Evolutionary conservation across 92 coral and sea anemone genomes (phyloP).

Genomic region (Epizoanthus ramosus): DNA sequence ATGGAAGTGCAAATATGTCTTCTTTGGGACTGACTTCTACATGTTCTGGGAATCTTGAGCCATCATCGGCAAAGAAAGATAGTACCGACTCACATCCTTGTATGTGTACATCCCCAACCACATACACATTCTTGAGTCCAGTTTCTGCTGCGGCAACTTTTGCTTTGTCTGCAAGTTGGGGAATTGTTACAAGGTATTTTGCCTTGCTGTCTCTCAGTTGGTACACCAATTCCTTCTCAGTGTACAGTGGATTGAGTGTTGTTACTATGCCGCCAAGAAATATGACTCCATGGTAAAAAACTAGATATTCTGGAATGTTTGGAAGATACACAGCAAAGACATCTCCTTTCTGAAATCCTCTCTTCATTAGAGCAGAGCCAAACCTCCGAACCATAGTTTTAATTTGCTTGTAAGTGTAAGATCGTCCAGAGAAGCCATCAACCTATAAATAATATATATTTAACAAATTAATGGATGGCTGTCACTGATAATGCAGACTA

Average conservation of each 20-base stretch:
- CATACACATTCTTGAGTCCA: conserved; percentile 66
- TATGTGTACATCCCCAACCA: conserved; percentile 55
- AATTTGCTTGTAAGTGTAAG: conserved; percentile 53
- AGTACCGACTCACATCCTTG: conserved; percentile 66
- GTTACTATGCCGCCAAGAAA: conserved; percentile 54
- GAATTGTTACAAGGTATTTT: conserved; percentile 33
- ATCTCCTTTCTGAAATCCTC: conserved; percentile 59
- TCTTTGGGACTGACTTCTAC: conserved; percentile 63
- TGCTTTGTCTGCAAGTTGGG: conserved; percentile 19
- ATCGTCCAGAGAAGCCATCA: conserved; percentile 53
- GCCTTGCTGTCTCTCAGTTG: conserved; percentile 44
- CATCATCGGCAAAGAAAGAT: conserved; percentile 70
- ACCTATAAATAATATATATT: conserved; percentile 31
- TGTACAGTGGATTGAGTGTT: conserved; percentile 51
- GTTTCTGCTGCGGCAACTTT: conserved; percentile 49
- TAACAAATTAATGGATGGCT: not conserved
- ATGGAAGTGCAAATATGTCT: conserved; percentile 66
- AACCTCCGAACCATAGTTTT: conserved; percentile 36
- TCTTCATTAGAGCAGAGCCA: conserved; percentile 60
- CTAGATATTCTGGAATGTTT: conserved; percentile 50
- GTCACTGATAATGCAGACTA: too few species aligned
- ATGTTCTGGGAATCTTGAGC: conserved; percentile 56
- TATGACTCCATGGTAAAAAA: conserved; percentile 43
- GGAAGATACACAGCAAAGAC: conserved; percentile 54
- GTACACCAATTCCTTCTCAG: conserved; percentile 37